A percentile compares a stretch with the other conserved stretches of the same genome.
Evolutionary conservation across 2,113 vertebrate genomes (phyloP).

Genomic region (Sinocyclocheilus maitianheensis): DNA sequence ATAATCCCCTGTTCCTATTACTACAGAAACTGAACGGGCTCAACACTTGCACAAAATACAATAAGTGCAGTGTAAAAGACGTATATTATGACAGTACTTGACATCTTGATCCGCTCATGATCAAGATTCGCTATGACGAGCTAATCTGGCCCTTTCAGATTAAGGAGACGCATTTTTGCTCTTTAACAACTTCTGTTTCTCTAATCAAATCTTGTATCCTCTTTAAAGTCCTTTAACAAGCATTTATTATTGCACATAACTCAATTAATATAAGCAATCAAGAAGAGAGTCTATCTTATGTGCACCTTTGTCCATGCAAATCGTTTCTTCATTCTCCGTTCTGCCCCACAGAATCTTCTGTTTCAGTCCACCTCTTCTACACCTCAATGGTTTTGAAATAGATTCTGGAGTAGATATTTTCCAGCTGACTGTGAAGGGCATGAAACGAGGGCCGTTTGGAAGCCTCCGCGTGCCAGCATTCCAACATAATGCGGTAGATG

Average conservation of each 20-base stretch:
- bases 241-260: constrained; percentile 69
- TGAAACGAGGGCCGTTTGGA: constrained; percentile 85
- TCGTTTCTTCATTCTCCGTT: constrained; percentile 4
- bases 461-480: constrained; percentile 83
- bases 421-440: constrained; percentile 79
- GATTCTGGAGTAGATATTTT: constrained; percentile 74
- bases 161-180: neutral
- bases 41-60: constrained; percentile 23
- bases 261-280: constrained; percentile 32
- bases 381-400: constrained; percentile 78
- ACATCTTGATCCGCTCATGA: neutral
- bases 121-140: neutral
- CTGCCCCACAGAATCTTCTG: neutral
- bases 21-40: constrained; percentile 12
- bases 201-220: neutral
- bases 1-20: neutral
- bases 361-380: constrained; percentile 52
- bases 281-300: neutral
- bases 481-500: constrained; percentile 86
- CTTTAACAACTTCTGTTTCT: neutral
- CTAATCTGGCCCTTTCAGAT: constrained; percentile 21
- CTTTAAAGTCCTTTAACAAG: neutral
- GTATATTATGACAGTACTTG: neutral
- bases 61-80: neutral
- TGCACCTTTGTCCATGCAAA: constrained; percentile 36